Base-by-base conservation (phyloP, 2,113 vertebrate genomes). In the Emydocephalus ijimae region DNA sequence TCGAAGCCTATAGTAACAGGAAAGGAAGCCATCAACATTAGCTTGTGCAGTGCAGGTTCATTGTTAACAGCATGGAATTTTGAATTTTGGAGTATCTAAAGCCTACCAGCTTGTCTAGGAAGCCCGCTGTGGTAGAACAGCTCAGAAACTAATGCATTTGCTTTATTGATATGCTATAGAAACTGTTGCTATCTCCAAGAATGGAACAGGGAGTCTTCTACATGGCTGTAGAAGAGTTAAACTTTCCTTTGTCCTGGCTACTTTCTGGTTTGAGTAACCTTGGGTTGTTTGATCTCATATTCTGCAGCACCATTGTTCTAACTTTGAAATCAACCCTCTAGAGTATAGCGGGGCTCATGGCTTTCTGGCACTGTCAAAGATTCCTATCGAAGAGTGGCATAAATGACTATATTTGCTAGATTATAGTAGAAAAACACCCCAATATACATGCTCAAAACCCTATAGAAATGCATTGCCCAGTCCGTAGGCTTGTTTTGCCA, bases 11-110 rank as follows among this genome's bases (percentile, higher is more conserved):
- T 2, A 39, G 45, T 59, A n/a, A 26, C 34, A 48, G 12, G n/a
- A 54, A 89, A 5, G 24, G 4, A 0, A 0, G 23, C 55, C 21
- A 3, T 48, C 1, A 11, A 0, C 0, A 54, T 91, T 4, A 69
- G 9, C 3, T 26, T 1, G 50, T 45, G 1, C 26, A 52, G 20
- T n/a, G 18, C 87, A 69, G 39, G 5, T 0, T 20, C 11, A 39
- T 54, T 20, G 50, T 3, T 24, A 4, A 4, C 45, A 34, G 4
- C 20, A 29, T 18, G 61, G 39, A 26, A 0, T 39, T 39, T 90
- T n/a, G 85, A 81, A 20, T 74, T 18, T 0, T 52, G 91, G 85
- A 57, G 1, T 50, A 18, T 5, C 2, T 0, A 39, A 21, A 18
- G 26, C 18, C 64, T 6, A 1, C 5, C 15, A 21, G 0, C 0